phyloP scores from a whole-genome alignment of 37 sponge, comb jelly and placozoan genomes.

The Theonella swinhoei region DNA sequence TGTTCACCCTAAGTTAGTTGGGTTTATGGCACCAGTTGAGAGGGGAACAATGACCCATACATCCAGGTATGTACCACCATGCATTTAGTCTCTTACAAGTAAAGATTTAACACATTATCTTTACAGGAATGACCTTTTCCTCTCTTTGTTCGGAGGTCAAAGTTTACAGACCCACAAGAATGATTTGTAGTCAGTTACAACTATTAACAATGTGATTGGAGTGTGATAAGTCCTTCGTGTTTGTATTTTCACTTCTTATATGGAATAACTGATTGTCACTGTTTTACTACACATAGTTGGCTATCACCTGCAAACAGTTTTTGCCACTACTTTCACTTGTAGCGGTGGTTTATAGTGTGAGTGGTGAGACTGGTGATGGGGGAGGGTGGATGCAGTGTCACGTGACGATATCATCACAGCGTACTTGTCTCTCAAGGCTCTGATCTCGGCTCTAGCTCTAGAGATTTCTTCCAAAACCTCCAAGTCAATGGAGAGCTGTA shows the following conservation, averaged over 20 bases:
- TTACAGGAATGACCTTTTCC: slow-evolving; percentile 76
- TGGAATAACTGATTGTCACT: too few relatives aligned
- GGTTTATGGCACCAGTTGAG: slow-evolving; percentile 89
- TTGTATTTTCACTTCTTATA: too few relatives aligned
- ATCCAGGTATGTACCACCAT: slow-evolving; percentile 44
- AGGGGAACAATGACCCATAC: slow-evolving; percentile 52
- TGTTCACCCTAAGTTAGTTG: slow-evolving; percentile 85
- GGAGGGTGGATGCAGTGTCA: not conserved
- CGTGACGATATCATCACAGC: not conserved
- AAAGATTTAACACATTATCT: not conserved
- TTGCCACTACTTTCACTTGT: not conserved
- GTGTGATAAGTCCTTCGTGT: too few relatives aligned
- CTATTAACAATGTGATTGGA: too few relatives aligned
- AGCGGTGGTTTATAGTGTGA: not conserved
- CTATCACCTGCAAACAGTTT: too few relatives aligned
- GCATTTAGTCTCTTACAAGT: too few relatives aligned
- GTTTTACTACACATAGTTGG: too few relatives aligned
- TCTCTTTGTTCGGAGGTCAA: slow-evolving; percentile 68
- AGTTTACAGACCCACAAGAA: not conserved
- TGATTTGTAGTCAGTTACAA: not conserved
- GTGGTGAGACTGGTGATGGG: not conserved
- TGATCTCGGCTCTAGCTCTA: not conserved
- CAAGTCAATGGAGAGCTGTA: not conserved
- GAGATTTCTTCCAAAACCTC: not conserved
- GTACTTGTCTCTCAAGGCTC: not conserved